Conservation (phyloP, 2,888 invertebrate species). For the Asteroscopus sphinx region DNA sequence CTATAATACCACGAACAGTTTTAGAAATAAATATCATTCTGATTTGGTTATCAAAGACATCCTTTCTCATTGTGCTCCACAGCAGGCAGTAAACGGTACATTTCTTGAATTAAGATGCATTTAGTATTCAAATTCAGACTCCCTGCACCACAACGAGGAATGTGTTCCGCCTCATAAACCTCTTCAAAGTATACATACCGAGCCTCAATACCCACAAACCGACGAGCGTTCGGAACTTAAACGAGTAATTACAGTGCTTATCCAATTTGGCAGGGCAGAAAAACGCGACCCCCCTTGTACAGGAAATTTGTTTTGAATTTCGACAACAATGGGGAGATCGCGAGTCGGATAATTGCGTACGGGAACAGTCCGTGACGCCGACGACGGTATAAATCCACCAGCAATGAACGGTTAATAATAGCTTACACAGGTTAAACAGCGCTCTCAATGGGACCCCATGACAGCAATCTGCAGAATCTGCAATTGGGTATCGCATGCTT, state of each 20-base stretch:
- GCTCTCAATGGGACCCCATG: conserved; percentile 77
- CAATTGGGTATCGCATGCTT: conserved; percentile 80
- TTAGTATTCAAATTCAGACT: conserved; percentile 63
- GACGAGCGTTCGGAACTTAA: conserved; percentile 78
- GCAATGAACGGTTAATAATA: conserved; percentile 86
- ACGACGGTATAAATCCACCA: conserved; percentile 80
- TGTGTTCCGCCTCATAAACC: conserved; percentile 79
- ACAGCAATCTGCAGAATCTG: conserved; percentile 78
- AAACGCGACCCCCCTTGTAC: conserved; percentile 87
- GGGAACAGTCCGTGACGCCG: conserved; percentile 83
- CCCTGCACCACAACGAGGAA: conserved; percentile 55
- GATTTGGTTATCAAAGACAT: conserved; percentile 38
- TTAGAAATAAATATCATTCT: conserved; percentile 30
- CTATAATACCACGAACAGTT: conserved; percentile 20
- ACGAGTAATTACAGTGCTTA: conserved; percentile 88
- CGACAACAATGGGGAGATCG: conserved; percentile 89
- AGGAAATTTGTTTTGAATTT: conserved; percentile 90
- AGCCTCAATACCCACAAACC: conserved; percentile 69
- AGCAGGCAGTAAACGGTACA: conserved; percentile 34
- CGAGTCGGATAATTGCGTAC: conserved; percentile 84
- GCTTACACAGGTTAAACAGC: conserved; percentile 77
- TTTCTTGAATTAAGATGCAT: conserved; percentile 41
- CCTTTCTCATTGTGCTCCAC: conserved; percentile 32
- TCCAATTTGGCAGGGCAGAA: conserved; percentile 88
- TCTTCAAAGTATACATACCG: conserved; percentile 71